These are phyloP conservation scores for Moxostoma hubbsi DNA, from an alignment of 2,797 vertebrate genomes.

Conservation along the genomic window DNA sequence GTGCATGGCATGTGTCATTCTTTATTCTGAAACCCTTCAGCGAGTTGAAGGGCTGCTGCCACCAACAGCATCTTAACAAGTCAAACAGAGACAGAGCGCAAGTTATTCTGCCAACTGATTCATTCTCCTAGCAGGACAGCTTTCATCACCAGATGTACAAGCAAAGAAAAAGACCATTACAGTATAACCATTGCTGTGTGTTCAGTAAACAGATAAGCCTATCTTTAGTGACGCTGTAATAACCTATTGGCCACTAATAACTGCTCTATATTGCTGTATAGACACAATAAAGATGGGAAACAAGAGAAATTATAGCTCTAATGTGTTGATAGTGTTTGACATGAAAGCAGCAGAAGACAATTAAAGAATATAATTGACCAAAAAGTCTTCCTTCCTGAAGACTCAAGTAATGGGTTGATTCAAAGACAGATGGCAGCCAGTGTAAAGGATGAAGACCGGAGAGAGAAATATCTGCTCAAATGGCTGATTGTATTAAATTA, in stretches of 20 bases:
- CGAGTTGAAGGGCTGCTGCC: constrained; percentile 2
- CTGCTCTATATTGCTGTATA: constrained; percentile 12
- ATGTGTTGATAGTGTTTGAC: constrained; percentile 11
- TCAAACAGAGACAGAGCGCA: constrained; percentile 18
- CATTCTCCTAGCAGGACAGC: constrained; percentile 16
- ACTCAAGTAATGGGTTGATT: background rate
- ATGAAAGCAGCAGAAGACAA: constrained; percentile 8
- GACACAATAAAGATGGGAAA: constrained; percentile 23
- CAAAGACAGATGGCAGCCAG: no score
- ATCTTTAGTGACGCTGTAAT: constrained; percentile 57
- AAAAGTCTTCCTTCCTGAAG: background rate
- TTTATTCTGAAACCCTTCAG: constrained; percentile 24
- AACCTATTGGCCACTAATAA: constrained; percentile 33
- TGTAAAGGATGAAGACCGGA: background rate
- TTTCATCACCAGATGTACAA: constrained; percentile 26
- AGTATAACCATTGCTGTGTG: constrained; percentile 56
- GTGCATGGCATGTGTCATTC: constrained; percentile 7
- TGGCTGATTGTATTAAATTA: background rate
- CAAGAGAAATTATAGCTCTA: constrained; percentile 23
- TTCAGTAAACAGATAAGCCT: constrained; percentile 56
- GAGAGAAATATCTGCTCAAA: background rate
- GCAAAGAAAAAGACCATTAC: constrained; percentile 58
- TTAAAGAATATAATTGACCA: constrained; percentile 1
- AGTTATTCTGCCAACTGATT: constrained; percentile 17
- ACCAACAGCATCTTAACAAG: constrained; percentile 15